Base-by-base conservation (phyloP, 2,888 invertebrate genomes). In the Microdon myrmicae region DNA sequence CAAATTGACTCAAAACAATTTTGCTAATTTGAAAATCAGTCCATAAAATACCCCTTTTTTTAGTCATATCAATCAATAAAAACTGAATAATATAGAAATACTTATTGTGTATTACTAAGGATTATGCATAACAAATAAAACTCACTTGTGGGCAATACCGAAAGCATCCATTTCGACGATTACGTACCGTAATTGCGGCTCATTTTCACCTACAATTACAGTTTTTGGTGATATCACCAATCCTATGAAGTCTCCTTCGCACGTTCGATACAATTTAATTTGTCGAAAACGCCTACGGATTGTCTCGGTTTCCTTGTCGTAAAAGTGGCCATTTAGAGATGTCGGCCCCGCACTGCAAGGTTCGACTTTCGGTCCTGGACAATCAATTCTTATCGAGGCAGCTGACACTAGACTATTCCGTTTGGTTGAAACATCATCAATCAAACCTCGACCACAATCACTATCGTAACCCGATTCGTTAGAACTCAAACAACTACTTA, bases 391-490 rank as follows among this genome's bases (percentile, higher is more conserved):
- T 10, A 75, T 71, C 12, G 79, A 74, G 56, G 74, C 71, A 34
- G 76, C 71, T 35, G 78, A 75, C 58, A 77, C 75, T 9, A 76
- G 67, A 35, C 77, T 79, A 55, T 79, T 78, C 22, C 77, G 72
- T 45, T 78, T 77, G 3, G 60, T 41, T 67, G 55, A 70, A 28
- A 73, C 71, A 45, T 74, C 71, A 55, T 72, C 72, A 38, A 71
- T 70, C 23, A 72, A 61, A 25, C 82, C 83, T 66, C 84, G 84
- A 41, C 89, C 87, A 72, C 90, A 90, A 75, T 90, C 90, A 77
- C 90, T 90, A 74, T 90, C 90, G 75, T 91, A 91, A 28, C 90
- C 90, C 37, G 90, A 90, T 79, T 91, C 90, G 77, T 90, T 90
- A 32, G 90, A 90, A 78, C 90, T 90, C 38, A 90, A 86, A 77